A percentile compares a stretch with the other conserved stretches of the same genome.
phyloP scores from a whole-genome alignment of 2,797 vertebrate species.

The Kryptolebias ocellatus region DNA sequence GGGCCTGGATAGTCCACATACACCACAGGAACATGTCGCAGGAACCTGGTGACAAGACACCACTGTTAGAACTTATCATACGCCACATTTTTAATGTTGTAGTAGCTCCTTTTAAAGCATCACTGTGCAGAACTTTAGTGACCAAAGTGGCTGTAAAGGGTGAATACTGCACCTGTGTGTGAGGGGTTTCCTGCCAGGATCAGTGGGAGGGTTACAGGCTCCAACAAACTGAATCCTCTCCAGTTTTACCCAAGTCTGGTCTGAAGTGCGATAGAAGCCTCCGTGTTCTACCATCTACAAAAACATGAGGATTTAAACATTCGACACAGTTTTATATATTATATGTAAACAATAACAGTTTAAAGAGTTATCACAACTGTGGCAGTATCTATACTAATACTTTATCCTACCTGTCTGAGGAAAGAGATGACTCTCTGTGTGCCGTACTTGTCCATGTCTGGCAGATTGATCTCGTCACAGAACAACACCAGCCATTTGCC shows the following conservation, averaged over 20 bases:
- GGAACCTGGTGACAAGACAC: slow-evolving; percentile 81
- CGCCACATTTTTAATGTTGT: no score
- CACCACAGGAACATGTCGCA: slow-evolving; percentile 98
- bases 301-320: neutral
- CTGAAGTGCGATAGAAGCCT: slow-evolving; percentile 97
- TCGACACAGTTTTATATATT: neutral
- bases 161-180: slow-evolving; percentile 87
- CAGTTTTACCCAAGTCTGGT: slow-evolving; percentile 98
- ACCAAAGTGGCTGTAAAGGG: no score
- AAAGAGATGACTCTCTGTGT: slow-evolving; percentile 99
- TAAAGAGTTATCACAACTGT: no score
- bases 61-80: neutral
- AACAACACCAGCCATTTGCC: slow-evolving; percentile 99
- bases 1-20: slow-evolving; percentile 99
- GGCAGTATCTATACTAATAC: neutral
- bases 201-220: slow-evolving; percentile 98
- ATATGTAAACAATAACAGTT: neutral
- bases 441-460: slow-evolving; percentile 99
- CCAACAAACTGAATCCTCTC: slow-evolving; percentile 99
- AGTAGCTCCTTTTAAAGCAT: no score
- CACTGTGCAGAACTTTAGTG: no score
- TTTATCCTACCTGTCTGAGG: slow-evolving; percentile 90
- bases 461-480: slow-evolving; percentile 98
- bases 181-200: slow-evolving; percentile 97
- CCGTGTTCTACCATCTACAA: slow-evolving; percentile 98